These are phyloP conservation scores for Prorops nasuta DNA, from an alignment of 1,140 invertebrate genomes.

Conservation along the genomic window DNA sequence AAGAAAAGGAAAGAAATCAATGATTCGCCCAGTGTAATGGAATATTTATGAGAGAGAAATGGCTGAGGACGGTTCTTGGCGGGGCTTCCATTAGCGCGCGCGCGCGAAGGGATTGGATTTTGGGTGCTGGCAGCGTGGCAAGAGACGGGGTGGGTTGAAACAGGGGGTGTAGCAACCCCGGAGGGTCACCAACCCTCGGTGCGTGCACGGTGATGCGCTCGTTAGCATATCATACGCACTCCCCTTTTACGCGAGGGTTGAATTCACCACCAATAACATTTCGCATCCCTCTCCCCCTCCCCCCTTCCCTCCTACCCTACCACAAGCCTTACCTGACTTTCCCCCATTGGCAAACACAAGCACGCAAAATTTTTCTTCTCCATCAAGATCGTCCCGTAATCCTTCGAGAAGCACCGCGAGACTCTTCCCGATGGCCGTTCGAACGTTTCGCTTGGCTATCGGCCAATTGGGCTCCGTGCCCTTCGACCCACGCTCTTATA, in stretches of 20 bases:
- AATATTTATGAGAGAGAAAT: neutral
- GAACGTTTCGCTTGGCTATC: no score
- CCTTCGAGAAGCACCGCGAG: no score
- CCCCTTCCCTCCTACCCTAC: neutral
- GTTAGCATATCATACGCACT: constrained; percentile 43
- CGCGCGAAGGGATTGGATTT: constrained; percentile 33
- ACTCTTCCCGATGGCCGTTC: no score
- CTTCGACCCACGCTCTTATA: no score
- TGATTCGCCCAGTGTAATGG: constrained; percentile 20
- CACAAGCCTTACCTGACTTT: neutral
- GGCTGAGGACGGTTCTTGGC: no score
- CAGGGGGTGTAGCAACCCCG: neutral
- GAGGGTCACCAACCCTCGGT: constrained; percentile 21
- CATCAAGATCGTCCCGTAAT: no score
- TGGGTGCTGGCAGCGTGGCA: constrained; percentile 8
- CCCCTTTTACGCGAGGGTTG: constrained; percentile 26
- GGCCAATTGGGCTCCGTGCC: no score
- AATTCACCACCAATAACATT: constrained; percentile 44
- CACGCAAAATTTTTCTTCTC: no score
- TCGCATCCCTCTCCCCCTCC: constrained; percentile 15
- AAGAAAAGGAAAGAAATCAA: constrained; percentile 2
- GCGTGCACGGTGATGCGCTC: constrained; percentile 32
- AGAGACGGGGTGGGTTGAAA: constrained; percentile 9
- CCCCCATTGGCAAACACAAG: no score
- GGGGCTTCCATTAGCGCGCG: constrained; percentile 7